Conservation (phyloP, 1,140 invertebrate species). For the Theocolax elegans region DNA sequence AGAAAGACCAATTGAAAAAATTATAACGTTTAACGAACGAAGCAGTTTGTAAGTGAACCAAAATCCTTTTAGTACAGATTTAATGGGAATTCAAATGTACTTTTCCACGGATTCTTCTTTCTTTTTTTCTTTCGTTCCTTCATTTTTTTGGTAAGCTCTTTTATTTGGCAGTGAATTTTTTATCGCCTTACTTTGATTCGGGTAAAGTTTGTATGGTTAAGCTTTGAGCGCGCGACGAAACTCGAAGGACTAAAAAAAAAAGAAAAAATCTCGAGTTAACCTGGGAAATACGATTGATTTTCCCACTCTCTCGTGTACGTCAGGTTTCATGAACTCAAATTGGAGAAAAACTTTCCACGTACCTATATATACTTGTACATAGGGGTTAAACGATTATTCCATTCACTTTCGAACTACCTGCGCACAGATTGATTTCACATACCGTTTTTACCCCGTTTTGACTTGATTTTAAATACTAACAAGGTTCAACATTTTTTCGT, state of each 20-base stretch:
- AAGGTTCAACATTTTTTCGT: too few species aligned
- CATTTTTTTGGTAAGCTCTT: neutral
- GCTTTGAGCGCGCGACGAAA: constrained; percentile 19
- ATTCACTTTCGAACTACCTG: too few species aligned
- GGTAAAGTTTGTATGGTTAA: constrained; percentile 22
- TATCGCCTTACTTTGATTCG: constrained; percentile 8
- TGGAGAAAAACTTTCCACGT: constrained; percentile 1
- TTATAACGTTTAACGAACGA: too few species aligned
- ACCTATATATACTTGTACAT: too few species aligned
- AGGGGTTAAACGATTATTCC: too few species aligned
- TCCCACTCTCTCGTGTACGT: neutral
- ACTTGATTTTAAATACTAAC: too few species aligned
- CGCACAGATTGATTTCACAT: too few species aligned
- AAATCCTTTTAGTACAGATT: constrained; percentile 5
- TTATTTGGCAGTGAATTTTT: constrained; percentile 29
- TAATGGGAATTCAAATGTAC: constrained; percentile 12
- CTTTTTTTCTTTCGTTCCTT: neutral
- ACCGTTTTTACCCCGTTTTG: too few species aligned
- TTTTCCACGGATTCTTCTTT: neutral
- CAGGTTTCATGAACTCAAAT: neutral
- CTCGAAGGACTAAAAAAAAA: constrained; percentile 11
- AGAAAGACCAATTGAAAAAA: too few species aligned
- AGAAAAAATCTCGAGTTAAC: neutral
- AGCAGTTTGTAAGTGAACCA: neutral
- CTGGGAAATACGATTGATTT: constrained; percentile 21